phyloP scores from a whole-genome alignment of 2,797 vertebrate genomes.

The Amblyraja radiata region DNA sequence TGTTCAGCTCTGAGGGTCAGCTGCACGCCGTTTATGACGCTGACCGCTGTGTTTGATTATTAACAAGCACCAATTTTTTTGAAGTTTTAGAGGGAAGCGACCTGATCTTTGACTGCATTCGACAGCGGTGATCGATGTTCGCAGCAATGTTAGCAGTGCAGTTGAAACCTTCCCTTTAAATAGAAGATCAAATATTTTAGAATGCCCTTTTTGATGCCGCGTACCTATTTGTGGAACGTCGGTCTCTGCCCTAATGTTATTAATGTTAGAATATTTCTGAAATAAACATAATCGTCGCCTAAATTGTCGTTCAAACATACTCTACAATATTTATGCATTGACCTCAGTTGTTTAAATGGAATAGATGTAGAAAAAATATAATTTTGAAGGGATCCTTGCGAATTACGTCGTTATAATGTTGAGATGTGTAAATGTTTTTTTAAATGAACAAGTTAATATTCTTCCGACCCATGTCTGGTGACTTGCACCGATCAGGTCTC shows the following conservation, averaged over 20 bases:
- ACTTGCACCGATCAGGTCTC: background rate
- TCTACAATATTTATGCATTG: background rate
- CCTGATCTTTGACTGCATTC: background rate
- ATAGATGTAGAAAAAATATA: background rate
- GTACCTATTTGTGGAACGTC: background rate
- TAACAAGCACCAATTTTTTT: background rate
- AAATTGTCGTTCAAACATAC: background rate
- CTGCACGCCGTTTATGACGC: background rate
- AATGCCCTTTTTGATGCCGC: background rate
- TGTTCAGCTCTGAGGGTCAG: conserved; percentile 14
- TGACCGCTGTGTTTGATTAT: conserved; percentile 20
- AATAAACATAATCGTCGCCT: background rate
- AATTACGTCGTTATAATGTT: background rate
- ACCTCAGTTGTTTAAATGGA: background rate
- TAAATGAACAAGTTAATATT: background rate
- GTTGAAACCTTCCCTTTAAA: background rate
- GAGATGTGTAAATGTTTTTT: background rate
- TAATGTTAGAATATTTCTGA: background rate
- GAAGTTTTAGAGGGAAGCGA: background rate
- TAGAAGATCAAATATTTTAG: background rate
- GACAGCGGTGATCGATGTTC: background rate
- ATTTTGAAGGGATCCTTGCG: background rate
- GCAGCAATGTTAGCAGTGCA: background rate
- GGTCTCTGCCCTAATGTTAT: background rate
- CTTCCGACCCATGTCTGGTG: background rate